phyloP scores from a whole-genome alignment of 1,140 invertebrate genomes.

The Olivierus martensii region DNA sequence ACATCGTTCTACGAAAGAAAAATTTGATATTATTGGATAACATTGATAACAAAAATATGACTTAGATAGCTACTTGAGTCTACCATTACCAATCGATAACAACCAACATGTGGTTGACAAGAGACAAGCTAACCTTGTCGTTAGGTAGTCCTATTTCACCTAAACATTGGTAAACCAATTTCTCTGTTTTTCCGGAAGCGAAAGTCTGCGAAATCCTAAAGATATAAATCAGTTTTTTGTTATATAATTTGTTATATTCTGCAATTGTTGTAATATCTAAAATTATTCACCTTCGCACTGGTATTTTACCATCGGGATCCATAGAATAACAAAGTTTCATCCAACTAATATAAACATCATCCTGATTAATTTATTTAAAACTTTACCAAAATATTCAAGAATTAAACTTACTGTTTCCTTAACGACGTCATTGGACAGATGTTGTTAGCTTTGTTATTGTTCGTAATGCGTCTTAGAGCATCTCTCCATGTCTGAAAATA shows the following conservation, averaged over 20 bases:
- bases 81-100: too few species aligned
- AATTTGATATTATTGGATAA: not conserved
- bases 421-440: conserved; percentile 87
- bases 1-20: conserved; percentile 56
- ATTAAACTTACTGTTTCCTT: conserved; percentile 91
- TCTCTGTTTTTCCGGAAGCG: conserved; percentile 91
- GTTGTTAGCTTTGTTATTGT: conserved; percentile 95
- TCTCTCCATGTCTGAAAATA: conserved; percentile 76
- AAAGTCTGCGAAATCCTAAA: conserved; percentile 83
- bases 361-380: not conserved
- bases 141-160: conserved; percentile 84
- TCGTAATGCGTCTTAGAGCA: conserved; percentile 72
- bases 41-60: too few species aligned
- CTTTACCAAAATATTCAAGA: conserved; percentile 9
- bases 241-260: too few species aligned
- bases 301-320: conserved; percentile 89
- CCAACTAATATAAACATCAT: too few species aligned
- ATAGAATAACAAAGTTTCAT: conserved; percentile 87
- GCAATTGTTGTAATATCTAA: too few species aligned
- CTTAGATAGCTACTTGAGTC: too few species aligned
- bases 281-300: conserved; percentile 56
- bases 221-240: too few species aligned
- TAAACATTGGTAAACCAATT: conserved; percentile 92
- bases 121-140: conserved; percentile 58
- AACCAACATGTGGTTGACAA: not conserved